Evolutionary conservation across 2,113 vertebrate species (phyloP).

Genomic region (Proterorhinus semilunaris): DNA sequence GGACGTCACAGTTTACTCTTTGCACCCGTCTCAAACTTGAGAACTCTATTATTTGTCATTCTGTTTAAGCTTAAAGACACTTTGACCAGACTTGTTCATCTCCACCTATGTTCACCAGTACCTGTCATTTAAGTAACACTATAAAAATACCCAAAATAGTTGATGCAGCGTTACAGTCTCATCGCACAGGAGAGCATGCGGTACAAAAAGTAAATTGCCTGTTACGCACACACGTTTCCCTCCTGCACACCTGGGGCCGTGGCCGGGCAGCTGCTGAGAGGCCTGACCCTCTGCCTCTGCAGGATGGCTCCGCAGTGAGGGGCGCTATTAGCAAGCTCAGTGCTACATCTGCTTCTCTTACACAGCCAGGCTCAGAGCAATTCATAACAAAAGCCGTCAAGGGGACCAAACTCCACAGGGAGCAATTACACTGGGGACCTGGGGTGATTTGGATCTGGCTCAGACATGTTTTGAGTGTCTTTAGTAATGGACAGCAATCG

Average conservation of each 20-base stretch:
- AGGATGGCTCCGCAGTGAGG: slow-evolving; percentile 44
- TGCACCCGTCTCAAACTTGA: neutral
- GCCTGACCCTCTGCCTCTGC: slow-evolving; percentile 45
- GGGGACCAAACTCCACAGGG: slow-evolving; percentile 30
- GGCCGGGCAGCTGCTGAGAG: slow-evolving; percentile 35
- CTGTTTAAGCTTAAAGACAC: too few species aligned
- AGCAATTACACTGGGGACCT: neutral
- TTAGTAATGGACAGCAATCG: neutral
- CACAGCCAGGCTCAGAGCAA: slow-evolving; percentile 27
- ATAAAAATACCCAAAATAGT: neutral
- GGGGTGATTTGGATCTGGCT: slow-evolving; percentile 18
- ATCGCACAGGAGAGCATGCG: neutral
- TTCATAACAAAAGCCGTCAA: slow-evolving; percentile 52
- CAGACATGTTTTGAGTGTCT: neutral
- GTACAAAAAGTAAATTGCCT: slow-evolving; percentile 25
- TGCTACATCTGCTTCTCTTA: slow-evolving; percentile 40
- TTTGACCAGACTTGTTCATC: too few species aligned
- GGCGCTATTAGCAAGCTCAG: slow-evolving; percentile 31
- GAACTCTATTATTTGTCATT: too few species aligned
- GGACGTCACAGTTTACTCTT: neutral
- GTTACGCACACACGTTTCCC: slow-evolving; percentile 31
- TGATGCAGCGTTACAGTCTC: slow-evolving; percentile 24
- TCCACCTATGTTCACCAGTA: too few species aligned
- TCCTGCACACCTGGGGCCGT: slow-evolving; percentile 53
- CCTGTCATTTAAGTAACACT: too few species aligned